phyloP scores from a whole-genome alignment of 2,888 invertebrate species.

The Calephelis perditalis region DNA sequence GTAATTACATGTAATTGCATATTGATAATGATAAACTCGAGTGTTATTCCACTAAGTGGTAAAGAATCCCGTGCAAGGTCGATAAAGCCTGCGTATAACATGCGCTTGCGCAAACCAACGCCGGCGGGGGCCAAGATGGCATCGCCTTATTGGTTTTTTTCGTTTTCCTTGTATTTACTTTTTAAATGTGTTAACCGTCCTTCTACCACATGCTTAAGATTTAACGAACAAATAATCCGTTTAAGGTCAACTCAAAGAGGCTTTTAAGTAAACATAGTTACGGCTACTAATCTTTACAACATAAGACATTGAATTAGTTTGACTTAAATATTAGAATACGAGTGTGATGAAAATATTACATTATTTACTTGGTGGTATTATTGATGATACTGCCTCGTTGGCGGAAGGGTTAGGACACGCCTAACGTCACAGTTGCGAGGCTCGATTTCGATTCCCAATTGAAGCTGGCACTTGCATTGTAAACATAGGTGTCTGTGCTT shows the following conservation, averaged over 20 bases:
- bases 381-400: no score
- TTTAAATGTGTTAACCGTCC: constrained; percentile 53
- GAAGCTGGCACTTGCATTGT: no score
- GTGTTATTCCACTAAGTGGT: no score
- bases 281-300: constrained; percentile 15
- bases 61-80: constrained; percentile 72
- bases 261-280: constrained; percentile 23
- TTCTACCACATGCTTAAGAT: constrained; percentile 36
- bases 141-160: constrained; percentile 39
- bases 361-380: background rate
- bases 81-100: constrained; percentile 46
- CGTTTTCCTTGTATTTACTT: constrained; percentile 57
- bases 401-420: no score
- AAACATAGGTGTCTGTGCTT: no score
- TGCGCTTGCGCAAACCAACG: constrained; percentile 52
- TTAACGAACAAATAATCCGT: constrained; percentile 26
- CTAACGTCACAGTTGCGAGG: no score
- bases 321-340: background rate
- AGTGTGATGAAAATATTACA: background rate
- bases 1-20: no score
- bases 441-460: no score
- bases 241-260: constrained; percentile 23
- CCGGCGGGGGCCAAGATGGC: constrained; percentile 34
- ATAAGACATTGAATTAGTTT: constrained; percentile 9
- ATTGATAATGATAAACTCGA: constrained; percentile 25